Evolutionary conservation across 2,113 vertebrate species (phyloP).

Genomic region (Tapirus terrestris): DNA sequence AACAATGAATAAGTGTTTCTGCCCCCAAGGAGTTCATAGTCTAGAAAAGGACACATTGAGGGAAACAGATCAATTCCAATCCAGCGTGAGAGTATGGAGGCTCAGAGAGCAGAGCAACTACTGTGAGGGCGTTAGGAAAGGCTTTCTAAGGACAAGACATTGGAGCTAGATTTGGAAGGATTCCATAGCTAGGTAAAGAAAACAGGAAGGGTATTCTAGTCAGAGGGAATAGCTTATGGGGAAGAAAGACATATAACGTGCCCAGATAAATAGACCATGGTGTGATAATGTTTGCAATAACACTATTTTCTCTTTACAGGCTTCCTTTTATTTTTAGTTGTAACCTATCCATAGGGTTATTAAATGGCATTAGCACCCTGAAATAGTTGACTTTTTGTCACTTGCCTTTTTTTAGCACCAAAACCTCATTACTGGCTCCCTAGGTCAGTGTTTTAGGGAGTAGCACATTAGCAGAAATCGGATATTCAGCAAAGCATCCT

Average conservation of each 20-base stretch:
- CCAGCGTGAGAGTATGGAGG: not conserved
- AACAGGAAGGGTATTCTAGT: not conserved
- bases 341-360: not conserved
- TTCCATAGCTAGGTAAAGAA: not conserved
- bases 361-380: slow-evolving; percentile 1
- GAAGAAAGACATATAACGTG: not conserved
- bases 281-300: slow-evolving; percentile 15
- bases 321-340: slow-evolving; percentile 34
- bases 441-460: slow-evolving; percentile 34
- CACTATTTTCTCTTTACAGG: not conserved
- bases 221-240: not conserved
- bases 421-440: not conserved
- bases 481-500: slow-evolving; percentile 10
- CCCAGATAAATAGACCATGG: not conserved
- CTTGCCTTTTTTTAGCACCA: not conserved
- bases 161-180: not conserved
- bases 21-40: not conserved
- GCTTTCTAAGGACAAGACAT: not conserved
- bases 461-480: not conserved
- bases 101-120: not conserved
- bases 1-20: not conserved
- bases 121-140: not conserved
- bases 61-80: not conserved
- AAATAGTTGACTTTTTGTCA: not conserved
- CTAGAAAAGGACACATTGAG: not conserved